Base-by-base conservation (phyloP, 2,797 vertebrate genomes). In the Gallirallus australis region DNA sequence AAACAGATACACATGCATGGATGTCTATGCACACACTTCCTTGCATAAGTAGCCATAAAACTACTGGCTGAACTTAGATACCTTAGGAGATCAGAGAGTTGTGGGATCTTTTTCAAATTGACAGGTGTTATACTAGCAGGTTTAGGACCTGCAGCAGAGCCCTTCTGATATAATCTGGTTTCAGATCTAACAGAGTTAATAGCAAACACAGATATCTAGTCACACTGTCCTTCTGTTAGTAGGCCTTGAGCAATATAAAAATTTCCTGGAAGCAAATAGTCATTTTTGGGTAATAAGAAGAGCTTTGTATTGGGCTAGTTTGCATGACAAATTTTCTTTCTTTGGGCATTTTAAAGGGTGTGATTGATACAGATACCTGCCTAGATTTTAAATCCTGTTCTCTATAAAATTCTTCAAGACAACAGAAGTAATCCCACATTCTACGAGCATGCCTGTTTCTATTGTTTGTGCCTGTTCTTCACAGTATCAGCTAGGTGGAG, bases 401-500 rank as follows among this genome's bases (percentile, higher is more conserved):
- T 5, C 15, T 28, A 4, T 24, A n/a, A 75, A 78, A 79, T 37
- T 12, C 15, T 6, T 60, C 15, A 31, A 57, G 17, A 23, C 35
- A n/a, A 15, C 16, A 78, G 35, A 71, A 79, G 35, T 37, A 60
- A 21, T 19, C 9, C 9, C 2, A 6, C 28, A 24, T 30, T 19
- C 8, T 31, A 10, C 31, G 27, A 3, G 5, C 4, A 19, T 60
- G 6, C 1, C 5, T 47, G 2, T 37, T 92, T 60, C 42, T 30
- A 47, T 6, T 30, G 16, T 10, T 93, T 76, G 3, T 9, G 17
- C 11, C 5, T 24, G 1, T 70, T 81, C 15, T 79, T 52, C 40
- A 28, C 2, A 2, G 7, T 11, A 23, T 4, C 17, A 18, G 5
- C 9, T 54, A 7, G 2, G 3, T 31, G 5, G 17, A 2, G 13